phyloP scores from a whole-genome alignment of 2,888 invertebrate genomes.

The Ectemnius cavifrons region DNA sequence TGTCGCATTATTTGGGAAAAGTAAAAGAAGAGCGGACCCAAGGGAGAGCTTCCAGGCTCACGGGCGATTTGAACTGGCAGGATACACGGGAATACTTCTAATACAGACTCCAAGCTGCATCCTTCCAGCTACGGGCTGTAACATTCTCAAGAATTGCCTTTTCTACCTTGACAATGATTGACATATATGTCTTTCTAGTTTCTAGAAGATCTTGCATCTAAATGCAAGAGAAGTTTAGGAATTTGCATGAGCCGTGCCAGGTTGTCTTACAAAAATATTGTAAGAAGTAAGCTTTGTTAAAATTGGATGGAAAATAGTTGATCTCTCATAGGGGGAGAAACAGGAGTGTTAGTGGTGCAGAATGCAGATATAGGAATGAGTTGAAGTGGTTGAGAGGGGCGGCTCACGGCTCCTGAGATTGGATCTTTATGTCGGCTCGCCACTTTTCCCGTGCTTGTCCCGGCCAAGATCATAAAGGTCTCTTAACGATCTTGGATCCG shows the following conservation, averaged over 20 bases:
- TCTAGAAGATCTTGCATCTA: no score
- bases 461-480: neutral
- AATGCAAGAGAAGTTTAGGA: no score
- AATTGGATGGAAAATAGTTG: no score
- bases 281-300: no score
- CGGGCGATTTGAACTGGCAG: constrained; percentile 71
- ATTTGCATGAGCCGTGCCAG: no score
- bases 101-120: constrained; percentile 57
- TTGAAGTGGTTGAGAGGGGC: constrained; percentile 38
- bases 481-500: neutral
- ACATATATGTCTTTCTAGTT: no score
- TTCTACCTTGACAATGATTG: no score
- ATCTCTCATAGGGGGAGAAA: no score
- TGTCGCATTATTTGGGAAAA: constrained; percentile 75
- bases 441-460: constrained; percentile 20
- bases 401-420: constrained; percentile 24
- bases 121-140: neutral
- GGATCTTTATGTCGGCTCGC: constrained; percentile 41
- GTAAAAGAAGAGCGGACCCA: constrained; percentile 75
- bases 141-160: no score
- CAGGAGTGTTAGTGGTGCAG: no score
- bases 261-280: no score
- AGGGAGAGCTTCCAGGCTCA: constrained; percentile 64
- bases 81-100: constrained; percentile 74
- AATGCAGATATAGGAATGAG: constrained; percentile 26